These are phyloP conservation scores for Leuctra nigra DNA, from an alignment of 2,888 invertebrate genomes.

Conservation along the genomic window DNA sequence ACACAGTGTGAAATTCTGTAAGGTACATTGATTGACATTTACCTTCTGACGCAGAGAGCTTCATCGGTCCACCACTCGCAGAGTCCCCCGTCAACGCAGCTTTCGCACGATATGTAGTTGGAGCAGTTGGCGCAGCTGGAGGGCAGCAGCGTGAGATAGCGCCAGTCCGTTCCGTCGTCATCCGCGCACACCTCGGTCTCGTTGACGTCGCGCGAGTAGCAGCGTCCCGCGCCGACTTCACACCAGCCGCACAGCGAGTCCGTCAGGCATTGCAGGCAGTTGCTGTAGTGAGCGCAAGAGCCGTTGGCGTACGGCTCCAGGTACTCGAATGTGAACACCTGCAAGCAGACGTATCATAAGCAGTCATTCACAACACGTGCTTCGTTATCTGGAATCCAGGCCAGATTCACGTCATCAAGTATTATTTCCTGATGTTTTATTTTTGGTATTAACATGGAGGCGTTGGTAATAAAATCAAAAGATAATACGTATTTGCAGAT, in stretches of 20 bases:
- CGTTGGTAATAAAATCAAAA: too few relatives aligned
- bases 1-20: too few relatives aligned
- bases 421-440: too few relatives aligned
- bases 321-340: constrained; percentile 80
- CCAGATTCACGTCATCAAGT: too few relatives aligned
- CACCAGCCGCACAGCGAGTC: constrained; percentile 94
- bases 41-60: constrained; percentile 66
- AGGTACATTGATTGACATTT: too few relatives aligned
- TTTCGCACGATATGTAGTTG: constrained; percentile 81
- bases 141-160: constrained; percentile 74
- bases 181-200: constrained; percentile 40
- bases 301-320: constrained; percentile 82
- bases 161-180: constrained; percentile 55
- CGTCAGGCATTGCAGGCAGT: constrained; percentile 80
- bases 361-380: too few relatives aligned
- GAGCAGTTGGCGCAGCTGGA: constrained; percentile 82
- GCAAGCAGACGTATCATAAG: too few relatives aligned
- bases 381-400: too few relatives aligned
- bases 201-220: constrained; percentile 60
- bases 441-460: too few relatives aligned
- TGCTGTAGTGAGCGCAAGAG: constrained; percentile 66
- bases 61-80: constrained; percentile 94
- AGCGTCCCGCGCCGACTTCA: constrained; percentile 57
- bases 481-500: too few relatives aligned
- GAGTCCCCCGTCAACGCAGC: constrained; percentile 65